Evolutionary conservation across 2,797 vertebrate species (phyloP).

Genomic region (Falco concolor): DNA sequence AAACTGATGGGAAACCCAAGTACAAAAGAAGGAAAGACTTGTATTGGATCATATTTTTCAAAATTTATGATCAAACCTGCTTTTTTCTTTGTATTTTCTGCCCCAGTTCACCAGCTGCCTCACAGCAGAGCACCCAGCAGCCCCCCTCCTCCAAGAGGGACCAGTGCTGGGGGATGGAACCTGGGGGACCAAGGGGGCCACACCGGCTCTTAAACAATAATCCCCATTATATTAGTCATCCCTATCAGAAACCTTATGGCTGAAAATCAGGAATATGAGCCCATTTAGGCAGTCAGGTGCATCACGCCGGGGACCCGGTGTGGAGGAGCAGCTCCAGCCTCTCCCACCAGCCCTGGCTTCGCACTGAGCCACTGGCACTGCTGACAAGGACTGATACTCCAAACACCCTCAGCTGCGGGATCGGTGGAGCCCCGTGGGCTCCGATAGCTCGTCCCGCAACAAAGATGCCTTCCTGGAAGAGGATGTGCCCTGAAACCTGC

Average conservation of each 20-base stretch:
- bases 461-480: not conserved
- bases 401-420: not conserved
- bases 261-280: not conserved
- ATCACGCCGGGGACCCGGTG: accelerated
- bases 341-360: not conserved
- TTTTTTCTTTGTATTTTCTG: not conserved
- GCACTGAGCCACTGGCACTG: accelerated
- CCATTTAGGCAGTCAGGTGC: not conserved
- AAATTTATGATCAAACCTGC: not conserved
- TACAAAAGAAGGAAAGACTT: not conserved
- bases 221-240: accelerated
- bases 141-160: accelerated
- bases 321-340: not conserved
- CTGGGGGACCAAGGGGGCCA: accelerated
- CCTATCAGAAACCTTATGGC: not conserved
- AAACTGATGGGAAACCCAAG: not conserved
- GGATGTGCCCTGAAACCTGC: not conserved
- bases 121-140: not conserved
- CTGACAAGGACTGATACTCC: accelerated
- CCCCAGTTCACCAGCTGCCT: not conserved
- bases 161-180: not conserved
- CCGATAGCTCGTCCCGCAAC: not conserved
- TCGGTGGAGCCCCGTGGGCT: accelerated
- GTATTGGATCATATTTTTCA: not conserved
- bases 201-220: not conserved